These are phyloP conservation scores for Leucosticte australis DNA, from an alignment of 2,113 vertebrate species.

Conservation along the genomic window DNA sequence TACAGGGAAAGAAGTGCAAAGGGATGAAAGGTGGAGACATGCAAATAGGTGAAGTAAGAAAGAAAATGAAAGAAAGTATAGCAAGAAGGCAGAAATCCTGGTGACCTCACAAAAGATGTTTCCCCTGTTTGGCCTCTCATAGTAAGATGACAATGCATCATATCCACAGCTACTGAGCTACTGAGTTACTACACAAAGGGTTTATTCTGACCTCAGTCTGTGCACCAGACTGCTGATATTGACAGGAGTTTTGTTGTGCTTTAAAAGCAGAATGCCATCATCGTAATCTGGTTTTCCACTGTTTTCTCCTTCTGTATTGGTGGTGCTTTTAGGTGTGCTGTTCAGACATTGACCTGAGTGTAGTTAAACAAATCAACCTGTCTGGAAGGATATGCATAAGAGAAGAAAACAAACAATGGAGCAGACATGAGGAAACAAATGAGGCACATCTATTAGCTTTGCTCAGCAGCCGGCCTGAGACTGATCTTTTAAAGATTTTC, in stretches of 20 bases:
- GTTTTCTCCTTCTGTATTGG: not conserved
- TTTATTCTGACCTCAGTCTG: not conserved
- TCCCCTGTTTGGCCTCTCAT: not conserved
- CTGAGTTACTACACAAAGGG: not conserved
- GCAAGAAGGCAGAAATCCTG: not conserved
- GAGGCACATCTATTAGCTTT: not conserved
- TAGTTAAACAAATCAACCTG: not conserved
- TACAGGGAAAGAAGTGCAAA: not conserved
- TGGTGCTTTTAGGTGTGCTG: not conserved
- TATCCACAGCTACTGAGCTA: not conserved
- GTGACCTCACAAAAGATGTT: not conserved
- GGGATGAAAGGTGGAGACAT: not conserved
- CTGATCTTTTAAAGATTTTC: not conserved
- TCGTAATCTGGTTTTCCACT: not conserved
- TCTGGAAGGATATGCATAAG: not conserved
- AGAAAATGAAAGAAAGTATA: not conserved
- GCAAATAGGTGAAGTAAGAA: not conserved
- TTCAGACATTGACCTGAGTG: not conserved
- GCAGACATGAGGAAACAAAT: not conserved
- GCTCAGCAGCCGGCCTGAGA: not conserved
- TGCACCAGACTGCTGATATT: not conserved
- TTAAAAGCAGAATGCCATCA: not conserved
- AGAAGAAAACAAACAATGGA: not conserved
- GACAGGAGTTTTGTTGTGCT: not conserved
- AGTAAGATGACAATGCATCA: not conserved